These are phyloP conservation scores for Clitarchus hookeri DNA, from an alignment of 2,888 invertebrate genomes.

Conservation along the genomic window DNA sequence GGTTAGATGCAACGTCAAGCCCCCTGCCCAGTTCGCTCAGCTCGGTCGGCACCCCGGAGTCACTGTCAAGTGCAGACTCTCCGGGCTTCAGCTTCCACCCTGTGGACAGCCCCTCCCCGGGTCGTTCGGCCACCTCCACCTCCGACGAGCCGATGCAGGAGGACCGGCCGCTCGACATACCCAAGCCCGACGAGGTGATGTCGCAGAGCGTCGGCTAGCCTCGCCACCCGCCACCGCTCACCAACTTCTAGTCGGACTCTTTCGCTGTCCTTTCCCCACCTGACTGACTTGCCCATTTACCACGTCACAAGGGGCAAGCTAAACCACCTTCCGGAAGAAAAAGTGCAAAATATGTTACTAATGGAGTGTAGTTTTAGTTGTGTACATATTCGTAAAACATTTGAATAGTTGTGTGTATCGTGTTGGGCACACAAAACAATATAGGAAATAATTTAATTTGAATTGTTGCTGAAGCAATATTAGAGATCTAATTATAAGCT, in stretches of 20 bases:
- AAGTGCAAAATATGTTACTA: too few relatives aligned
- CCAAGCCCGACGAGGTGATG: slow-evolving; percentile 36
- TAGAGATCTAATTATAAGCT: too few relatives aligned
- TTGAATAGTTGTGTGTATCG: too few relatives aligned
- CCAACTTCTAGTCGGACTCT: not conserved
- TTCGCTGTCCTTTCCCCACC: slow-evolving; percentile 3
- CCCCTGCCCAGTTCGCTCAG: slow-evolving; percentile 61
- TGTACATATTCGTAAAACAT: too few relatives aligned
- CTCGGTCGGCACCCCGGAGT: slow-evolving; percentile 65
- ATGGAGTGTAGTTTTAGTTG: too few relatives aligned
- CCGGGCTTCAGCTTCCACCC: slow-evolving; percentile 61
- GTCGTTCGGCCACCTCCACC: slow-evolving; percentile 51
- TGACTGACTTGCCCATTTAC: too few relatives aligned
- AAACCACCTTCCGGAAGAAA: too few relatives aligned
- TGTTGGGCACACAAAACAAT: too few relatives aligned
- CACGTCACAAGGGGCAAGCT: too few relatives aligned
- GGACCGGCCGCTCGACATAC: slow-evolving; percentile 50
- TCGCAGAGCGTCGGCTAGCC: not conserved
- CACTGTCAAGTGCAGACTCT: slow-evolving; percentile 64
- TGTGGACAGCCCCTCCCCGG: slow-evolving; percentile 62
- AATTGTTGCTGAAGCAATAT: too few relatives aligned
- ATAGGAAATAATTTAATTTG: too few relatives aligned
- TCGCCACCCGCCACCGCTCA: not conserved
- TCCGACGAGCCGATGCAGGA: slow-evolving; percentile 54
- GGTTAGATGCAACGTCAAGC: slow-evolving; percentile 51